Conservation (phyloP, 2,797 vertebrate species). For the Sebastes nivosus region DNA sequence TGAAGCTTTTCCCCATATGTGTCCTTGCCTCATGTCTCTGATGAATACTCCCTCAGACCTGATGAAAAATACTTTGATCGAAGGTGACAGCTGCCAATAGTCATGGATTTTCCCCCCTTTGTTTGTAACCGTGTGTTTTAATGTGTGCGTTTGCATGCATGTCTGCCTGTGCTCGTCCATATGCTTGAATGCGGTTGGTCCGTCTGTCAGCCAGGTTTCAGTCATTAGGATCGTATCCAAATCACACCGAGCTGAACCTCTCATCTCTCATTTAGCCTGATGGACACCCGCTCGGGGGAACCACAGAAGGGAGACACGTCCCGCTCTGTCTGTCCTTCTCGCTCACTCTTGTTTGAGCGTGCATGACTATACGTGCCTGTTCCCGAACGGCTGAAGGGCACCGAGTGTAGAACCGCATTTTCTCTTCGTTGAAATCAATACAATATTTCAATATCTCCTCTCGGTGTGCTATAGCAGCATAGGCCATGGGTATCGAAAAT, state of each 20-base stretch:
- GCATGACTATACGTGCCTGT: conserved; percentile 57
- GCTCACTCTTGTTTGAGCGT: conserved; percentile 47
- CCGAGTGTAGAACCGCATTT: conserved; percentile 26
- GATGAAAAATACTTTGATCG: conserved; percentile 42
- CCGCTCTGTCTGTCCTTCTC: conserved; percentile 56
- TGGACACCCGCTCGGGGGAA: conserved; percentile 63
- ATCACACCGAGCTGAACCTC: conserved; percentile 59
- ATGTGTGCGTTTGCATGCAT: not conserved
- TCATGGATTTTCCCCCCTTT: conserved; percentile 31
- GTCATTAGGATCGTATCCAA: conserved; percentile 69
- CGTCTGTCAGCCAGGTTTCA: conserved; percentile 51
- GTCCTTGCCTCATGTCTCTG: conserved; percentile 37
- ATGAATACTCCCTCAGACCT: conserved; percentile 26
- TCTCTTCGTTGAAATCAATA: conserved; percentile 17
- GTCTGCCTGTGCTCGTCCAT: conserved; percentile 18
- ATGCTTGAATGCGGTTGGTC: conserved; percentile 39
- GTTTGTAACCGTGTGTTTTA: not conserved
- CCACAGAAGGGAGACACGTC: conserved; percentile 49
- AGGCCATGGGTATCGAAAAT: not conserved
- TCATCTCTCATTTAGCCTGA: conserved; percentile 78
- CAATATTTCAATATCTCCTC: conserved; percentile 3
- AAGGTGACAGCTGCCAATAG: conserved; percentile 57
- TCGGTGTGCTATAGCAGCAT: not conserved
- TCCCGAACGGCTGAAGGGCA: conserved; percentile 61
- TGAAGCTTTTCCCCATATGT: conserved; percentile 23